Base-by-base conservation (phyloP, 2,113 vertebrate genomes). In the Toxostoma redivivum region DNA sequence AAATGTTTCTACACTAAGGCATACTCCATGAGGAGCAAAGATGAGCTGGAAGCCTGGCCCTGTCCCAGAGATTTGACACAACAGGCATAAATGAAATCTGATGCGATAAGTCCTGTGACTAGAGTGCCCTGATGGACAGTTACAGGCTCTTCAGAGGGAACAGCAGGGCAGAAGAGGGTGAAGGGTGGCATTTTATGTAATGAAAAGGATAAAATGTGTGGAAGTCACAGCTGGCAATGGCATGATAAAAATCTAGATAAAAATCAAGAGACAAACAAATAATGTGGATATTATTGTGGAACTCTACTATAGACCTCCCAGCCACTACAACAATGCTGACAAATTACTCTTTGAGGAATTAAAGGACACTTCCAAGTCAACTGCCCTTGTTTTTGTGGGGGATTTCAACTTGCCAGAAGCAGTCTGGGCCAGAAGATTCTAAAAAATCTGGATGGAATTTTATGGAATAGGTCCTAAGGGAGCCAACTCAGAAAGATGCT, bases 91-190 rank as follows among this genome's bases (percentile, higher is more conserved):
- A 7, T 5, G 3, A 74, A 84, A 21, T 11, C 20, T 70, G 23
- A 12, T n/a, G 23, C 27, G 19, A n/a, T 18, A 12, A 74, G n/a
- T 64, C 22, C 15, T 33, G 28, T 47, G 38, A 20, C 50, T 81
- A 10, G 12, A 18, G 12, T 66, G 28, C 33, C 0, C 1, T 50
- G 5, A 6, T 16, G 11, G 37, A 60, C 1, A 9, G 13, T 10
- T 50, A 54, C 5, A 64, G 18, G 16, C 13, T 72, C 19, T 40
- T 72, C 33, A 72, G 28, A 24, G 33, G 14, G 16, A 23, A 37
- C 21, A 64, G 20, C 6, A n/a, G 31, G n/a, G 11, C 23, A 58
- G n/a, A 38, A 21, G 15, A 80, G n/a, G 56, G 1, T 18, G 3
- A 6, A 10, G 7, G 4, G 23, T 53, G 64, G 38, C 15, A 38